Evolutionary conservation across 2,888 invertebrate species (phyloP).

Genomic region (Yponomeuta sedellus): DNA sequence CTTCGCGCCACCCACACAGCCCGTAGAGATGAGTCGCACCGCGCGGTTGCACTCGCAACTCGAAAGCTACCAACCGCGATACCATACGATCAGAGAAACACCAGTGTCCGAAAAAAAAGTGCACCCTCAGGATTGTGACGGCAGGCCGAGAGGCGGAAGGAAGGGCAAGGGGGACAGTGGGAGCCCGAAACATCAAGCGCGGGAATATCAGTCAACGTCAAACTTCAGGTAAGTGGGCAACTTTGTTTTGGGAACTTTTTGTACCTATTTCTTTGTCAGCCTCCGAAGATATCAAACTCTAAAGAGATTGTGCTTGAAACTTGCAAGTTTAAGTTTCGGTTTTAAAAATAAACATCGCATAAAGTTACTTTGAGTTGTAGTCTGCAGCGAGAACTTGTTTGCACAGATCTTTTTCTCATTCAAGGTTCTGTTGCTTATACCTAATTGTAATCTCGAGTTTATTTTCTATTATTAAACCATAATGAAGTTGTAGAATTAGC

Average conservation of each 20-base stretch:
- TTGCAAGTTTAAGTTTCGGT: no score
- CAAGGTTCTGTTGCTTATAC: no score
- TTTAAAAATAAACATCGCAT: no score
- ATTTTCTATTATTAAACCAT: no score
- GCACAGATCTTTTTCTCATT: no score
- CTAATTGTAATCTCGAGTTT: no score
- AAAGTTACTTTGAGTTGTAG: no score
- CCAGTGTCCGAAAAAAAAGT: constrained; percentile 59
- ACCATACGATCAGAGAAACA: constrained; percentile 68
- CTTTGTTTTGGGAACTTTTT: constrained; percentile 5
- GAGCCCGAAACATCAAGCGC: constrained; percentile 6
- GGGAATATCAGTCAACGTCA: constrained; percentile 5
- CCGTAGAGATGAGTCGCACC: background rate
- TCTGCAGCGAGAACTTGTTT: no score
- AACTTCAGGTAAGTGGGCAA: constrained; percentile 13
- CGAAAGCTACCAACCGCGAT: constrained; percentile 70
- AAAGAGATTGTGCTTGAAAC: no score
- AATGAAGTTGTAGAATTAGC: no score
- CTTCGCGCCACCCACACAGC: constrained; percentile 48
- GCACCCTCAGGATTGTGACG: constrained; percentile 51
- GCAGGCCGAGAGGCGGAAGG: constrained; percentile 39
- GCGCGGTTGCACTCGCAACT: constrained; percentile 61
- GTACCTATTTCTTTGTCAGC: no score
- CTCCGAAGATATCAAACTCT: no score
- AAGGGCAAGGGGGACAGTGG: constrained; percentile 37